Evolutionary conservation across 2,888 invertebrate genomes (phyloP), one percentile per base, ranked within the genome.

Genomic region (Tigriopus californicus): DNA sequence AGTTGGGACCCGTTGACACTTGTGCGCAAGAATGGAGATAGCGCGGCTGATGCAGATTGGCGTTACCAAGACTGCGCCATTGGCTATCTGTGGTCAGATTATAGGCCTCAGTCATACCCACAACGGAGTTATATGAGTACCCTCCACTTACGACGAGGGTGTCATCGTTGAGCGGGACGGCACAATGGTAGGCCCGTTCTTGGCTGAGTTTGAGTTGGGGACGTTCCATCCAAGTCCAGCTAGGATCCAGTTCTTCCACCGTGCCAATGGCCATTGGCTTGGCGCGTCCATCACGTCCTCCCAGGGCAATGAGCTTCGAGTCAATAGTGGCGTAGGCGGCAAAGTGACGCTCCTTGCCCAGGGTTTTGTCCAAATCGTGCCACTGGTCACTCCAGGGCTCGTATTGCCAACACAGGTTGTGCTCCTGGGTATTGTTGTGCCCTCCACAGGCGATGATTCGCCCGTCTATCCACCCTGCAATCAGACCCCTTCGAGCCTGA

Each of bases 131-230:
- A 15, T 42, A 55, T 1, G 55, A 55, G 41, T 55, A 55, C 10
- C 55, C 55, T 55, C 55, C 55, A 18, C 41, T 55, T 5, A 55
- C 33, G 2, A 55, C 41, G 11, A 55, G 15, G 10, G 18, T 41
- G 24, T 55, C 22, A 18, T 40, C 18, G 41, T 12, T 12, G 15
- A 52, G 18, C n/a, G 55, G 13, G 11, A 40, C 22, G 10, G 41
- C 42, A 22, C 55, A 55, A 15, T 55, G 55, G 22, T 55, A 55
- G 11, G 55, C 22, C 3, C 55, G 33, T n/a, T 55, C 55, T 10
- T 41, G 15, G 2, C 41, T 41, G 18, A 55, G 22, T 40, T 55
- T 55, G n/a, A 40, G 33, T 22, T 55, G 18, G 1, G 33, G 33
- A 2, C 18, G 18, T 18, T 41, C 15, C n/a, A 41, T 11, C 55